Percentiles rank a stretch among this genome's conserved stretches.
Conservation (phyloP, 2,797 vertebrate genomes). For the Hemibagrus guttatus region DNA sequence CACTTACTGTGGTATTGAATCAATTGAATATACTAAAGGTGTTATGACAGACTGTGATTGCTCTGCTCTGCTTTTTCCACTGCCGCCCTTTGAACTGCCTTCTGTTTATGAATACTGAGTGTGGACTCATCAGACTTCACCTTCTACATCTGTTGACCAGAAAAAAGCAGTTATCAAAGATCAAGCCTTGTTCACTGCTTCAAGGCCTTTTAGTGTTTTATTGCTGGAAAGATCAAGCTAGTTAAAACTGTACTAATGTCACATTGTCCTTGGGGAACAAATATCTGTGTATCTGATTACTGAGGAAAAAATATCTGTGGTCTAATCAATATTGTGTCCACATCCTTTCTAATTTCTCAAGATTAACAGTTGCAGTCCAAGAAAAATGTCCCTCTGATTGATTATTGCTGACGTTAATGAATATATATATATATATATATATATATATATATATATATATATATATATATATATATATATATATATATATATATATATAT, state of each 20-base stretch:
- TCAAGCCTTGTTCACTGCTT: conserved; percentile 36
- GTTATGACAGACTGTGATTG: neutral
- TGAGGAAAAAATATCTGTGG: neutral
- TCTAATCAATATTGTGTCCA: neutral
- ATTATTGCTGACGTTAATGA: neutral
- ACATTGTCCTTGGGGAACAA: no score
- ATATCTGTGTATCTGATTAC: neutral
- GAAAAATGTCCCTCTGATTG: neutral
- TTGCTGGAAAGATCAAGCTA: conserved; percentile 47
- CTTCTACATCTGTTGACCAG: neutral
- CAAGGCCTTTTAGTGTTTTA: conserved; percentile 11
- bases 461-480: no score
- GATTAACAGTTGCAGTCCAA: neutral
- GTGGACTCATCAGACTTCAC: neutral
- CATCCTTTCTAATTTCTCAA: neutral
- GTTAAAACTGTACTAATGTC: conserved; percentile 24
- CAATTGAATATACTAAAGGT: neutral
- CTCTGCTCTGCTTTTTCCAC: neutral
- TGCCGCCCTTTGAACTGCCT: neutral
- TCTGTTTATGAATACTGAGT: conserved; percentile 38
- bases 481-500: neutral
- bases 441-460: no score
- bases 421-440: no score
- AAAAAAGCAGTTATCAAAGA: conserved; percentile 32
- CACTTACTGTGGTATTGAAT: neutral